Base-by-base conservation (phyloP, 2,888 invertebrate species). In the Drosophila tanythrix region DNA sequence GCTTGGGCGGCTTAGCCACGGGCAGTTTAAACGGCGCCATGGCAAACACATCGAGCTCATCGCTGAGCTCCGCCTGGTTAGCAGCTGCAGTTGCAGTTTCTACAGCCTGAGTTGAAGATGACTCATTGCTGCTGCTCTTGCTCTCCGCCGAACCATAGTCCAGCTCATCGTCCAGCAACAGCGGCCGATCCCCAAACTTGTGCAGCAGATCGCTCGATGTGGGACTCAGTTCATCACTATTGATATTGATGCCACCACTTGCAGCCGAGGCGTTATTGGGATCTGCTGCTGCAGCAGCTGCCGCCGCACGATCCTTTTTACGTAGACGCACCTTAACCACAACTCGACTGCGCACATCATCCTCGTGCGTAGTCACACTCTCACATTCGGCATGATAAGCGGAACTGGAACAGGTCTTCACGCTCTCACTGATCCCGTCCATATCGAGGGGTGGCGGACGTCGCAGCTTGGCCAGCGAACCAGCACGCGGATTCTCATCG, bases 81-180 rank as follows among this genome's bases (percentile, higher is more conserved):
- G 27, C 53, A 25, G 65, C 43, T 29, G 65, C 43, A 2, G 46
- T 25, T 10, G 43, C 51, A 40, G 60, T 18, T 8, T 13, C 21
- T 15, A 25, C 15, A 46, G 90, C 88, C 1, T 56, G 55, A 7
- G 18, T n/a, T 7, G 55, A 46, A 25, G 46, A 56, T n/a, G 82
- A 83, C 33, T 90, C 92, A 33, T 70, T 85, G 74, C 89, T 85
- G 75, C 89, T 91, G 74, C 90, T 91, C 72, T 92, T 92, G 63
- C 84, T 84, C 59, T 93, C 92, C 27, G 93, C 94, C 38, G 94
- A 94, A 31, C 95, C 95, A 1, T 95, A 95, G 82, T 96, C 96
- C n/a, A 96, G 92, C 85, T 97, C 97, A 91, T 97, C 96, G 88
- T 97, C 97, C 64, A 96, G 94, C 6, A 97, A 91, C 46, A 97